Percentiles rank a stretch among this genome's conserved stretches.
These are phyloP conservation scores for Hydra vulgaris DNA, from an alignment of 30 jellyfish, hydroid and myxozoan species.

Conservation along the genomic window DNA sequence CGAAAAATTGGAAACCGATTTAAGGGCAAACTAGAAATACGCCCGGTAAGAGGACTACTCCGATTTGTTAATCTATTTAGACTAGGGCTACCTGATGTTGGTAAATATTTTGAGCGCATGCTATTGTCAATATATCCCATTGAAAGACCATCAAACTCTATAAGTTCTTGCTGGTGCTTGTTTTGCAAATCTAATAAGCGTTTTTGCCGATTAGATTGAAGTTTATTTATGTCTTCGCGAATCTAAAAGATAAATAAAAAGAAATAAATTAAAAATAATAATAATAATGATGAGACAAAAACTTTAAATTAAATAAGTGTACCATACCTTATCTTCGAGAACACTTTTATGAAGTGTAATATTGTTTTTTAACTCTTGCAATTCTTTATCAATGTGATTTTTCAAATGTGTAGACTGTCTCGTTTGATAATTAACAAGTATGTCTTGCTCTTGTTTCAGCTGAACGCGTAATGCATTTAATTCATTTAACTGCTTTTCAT, in stretches of 20 bases:
- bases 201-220: conserved; percentile 88
- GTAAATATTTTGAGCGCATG: background rate
- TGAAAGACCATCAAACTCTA: conserved; percentile 73
- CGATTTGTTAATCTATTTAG: conserved; percentile 8
- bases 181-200: conserved; percentile 76
- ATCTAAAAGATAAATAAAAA: conserved; percentile 33
- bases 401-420: conserved; percentile 64
- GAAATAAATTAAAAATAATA: too few relatives aligned
- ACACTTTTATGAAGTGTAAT: conserved; percentile 77
- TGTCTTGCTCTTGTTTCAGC: conserved; percentile 87
- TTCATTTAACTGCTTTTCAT: conserved; percentile 83
- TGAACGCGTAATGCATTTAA: conserved; percentile 80
- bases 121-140: conserved; percentile 18
- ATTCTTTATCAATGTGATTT: conserved; percentile 77
- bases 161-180: conserved; percentile 71
- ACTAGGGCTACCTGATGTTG: background rate
- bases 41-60: conserved; percentile 22
- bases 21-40: conserved; percentile 11
- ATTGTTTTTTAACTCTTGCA: conserved; percentile 72
- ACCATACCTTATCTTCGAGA: conserved; percentile 96
- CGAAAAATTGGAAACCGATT: conserved; percentile 17
- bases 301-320: too few relatives aligned
- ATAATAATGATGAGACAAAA: too few relatives aligned
- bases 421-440: conserved; percentile 66
- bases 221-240: conserved; percentile 91